Conservation (phyloP, 2,797 vertebrate species). For the Pterois miles region DNA sequence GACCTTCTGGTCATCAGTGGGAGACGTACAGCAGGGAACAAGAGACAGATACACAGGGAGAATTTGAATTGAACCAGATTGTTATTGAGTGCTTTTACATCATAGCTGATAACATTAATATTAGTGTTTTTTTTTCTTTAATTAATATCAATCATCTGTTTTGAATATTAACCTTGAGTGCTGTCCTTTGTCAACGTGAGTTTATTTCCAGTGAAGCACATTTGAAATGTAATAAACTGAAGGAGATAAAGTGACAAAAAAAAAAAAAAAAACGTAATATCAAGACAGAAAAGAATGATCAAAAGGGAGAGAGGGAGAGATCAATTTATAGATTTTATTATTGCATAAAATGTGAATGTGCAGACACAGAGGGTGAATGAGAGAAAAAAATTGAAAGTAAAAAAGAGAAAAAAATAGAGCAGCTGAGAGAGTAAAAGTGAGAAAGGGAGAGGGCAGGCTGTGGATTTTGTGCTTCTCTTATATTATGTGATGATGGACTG, state of each 20-base stretch:
- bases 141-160: neutral
- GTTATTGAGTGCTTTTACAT: slow-evolving; percentile 25
- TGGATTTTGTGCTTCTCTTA: slow-evolving; percentile 16
- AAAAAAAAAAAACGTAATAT: too few species aligned
- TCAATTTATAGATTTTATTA: neutral
- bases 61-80: slow-evolving; percentile 26
- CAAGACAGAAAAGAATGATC: accelerated
- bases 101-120: neutral
- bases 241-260: neutral
- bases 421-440: slow-evolving; percentile 7
- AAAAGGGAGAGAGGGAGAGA: neutral
- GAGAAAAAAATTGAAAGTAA: neutral
- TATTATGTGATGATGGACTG: slow-evolving; percentile 64
- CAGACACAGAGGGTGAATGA: neutral
- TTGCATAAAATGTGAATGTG: neutral
- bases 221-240: neutral
- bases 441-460: neutral
- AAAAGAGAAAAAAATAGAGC: neutral
- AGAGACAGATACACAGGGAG: neutral
- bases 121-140: neutral
- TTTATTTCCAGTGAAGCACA: neutral
- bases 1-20: slow-evolving; percentile 28
- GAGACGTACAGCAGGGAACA: neutral
- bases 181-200: neutral
- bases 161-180: neutral